Percentiles rank a stretch among this genome's conserved stretches.
phyloP scores from a whole-genome alignment of 2,888 invertebrate genomes.

The Drosophila borborema region DNA sequence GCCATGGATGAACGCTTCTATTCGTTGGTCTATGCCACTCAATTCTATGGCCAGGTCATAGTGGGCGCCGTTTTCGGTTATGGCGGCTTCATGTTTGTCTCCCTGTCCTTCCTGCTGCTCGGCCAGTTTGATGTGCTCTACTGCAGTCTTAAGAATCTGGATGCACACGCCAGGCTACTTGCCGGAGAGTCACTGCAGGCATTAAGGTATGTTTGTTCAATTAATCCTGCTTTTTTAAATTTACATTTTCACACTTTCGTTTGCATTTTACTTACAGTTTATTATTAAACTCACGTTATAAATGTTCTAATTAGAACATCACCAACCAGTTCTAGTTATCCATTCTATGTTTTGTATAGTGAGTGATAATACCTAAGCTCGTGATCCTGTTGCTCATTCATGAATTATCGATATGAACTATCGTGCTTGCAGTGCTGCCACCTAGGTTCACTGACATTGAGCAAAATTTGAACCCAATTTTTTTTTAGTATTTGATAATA shows the following conservation, averaged over 20 bases:
- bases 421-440: too few species aligned
- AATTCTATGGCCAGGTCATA: constrained; percentile 77
- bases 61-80: constrained; percentile 69
- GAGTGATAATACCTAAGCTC: too few species aligned
- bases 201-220: constrained; percentile 56
- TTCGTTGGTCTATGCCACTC: constrained; percentile 68
- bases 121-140: constrained; percentile 83
- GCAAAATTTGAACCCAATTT: too few species aligned
- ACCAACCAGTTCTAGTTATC: too few species aligned
- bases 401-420: too few species aligned
- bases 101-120: constrained; percentile 69
- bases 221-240: too few species aligned
- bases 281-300: too few species aligned
- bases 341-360: too few species aligned
- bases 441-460: too few species aligned
- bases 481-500: too few species aligned
- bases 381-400: too few species aligned
- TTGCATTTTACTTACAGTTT: background rate
- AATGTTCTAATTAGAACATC: too few species aligned
- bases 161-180: constrained; percentile 71
- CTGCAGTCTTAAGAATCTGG: constrained; percentile 83
- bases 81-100: constrained; percentile 83
- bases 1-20: constrained; percentile 67
- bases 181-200: constrained; percentile 47
- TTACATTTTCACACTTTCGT: background rate